Evolutionary conservation across 2,888 invertebrate species (phyloP).

Genomic region (Tyria jacobaeae): DNA sequence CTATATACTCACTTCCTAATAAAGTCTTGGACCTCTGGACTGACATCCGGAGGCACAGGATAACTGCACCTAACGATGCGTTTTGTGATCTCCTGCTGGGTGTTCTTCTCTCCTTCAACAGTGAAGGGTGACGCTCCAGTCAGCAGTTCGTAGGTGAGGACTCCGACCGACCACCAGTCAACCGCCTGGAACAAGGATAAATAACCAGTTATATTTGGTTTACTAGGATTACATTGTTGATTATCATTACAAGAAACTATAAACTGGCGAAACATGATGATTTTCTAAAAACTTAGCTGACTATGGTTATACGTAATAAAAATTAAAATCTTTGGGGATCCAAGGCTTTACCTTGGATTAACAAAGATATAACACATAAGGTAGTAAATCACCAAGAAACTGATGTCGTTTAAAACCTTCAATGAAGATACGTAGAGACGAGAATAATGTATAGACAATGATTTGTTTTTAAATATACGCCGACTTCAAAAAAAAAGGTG

Average conservation of each 20-base stretch:
- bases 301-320: too few relatives aligned
- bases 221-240: background rate
- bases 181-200: constrained; percentile 90
- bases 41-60: constrained; percentile 94
- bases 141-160: constrained; percentile 97
- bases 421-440: too few relatives aligned
- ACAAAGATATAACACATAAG: too few relatives aligned
- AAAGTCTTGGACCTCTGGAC: constrained; percentile 89
- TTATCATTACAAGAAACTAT: background rate
- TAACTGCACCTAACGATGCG: constrained; percentile 96
- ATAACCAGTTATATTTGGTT: background rate
- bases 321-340: too few relatives aligned
- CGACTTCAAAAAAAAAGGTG: too few relatives aligned
- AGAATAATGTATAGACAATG: too few relatives aligned
- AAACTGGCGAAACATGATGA: too few relatives aligned
- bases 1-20: constrained; percentile 75
- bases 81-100: constrained; percentile 97
- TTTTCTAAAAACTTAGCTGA: too few relatives aligned
- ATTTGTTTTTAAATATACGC: too few relatives aligned
- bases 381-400: too few relatives aligned
- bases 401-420: too few relatives aligned
- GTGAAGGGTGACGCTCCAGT: constrained; percentile 99
- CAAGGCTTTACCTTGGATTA: too few relatives aligned
- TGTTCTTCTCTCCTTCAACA: constrained; percentile 97
- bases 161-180: constrained; percentile 99